A percentile compares a stretch with the other conserved stretches of the same genome.
These are phyloP conservation scores for Xanthorhoe designata DNA, from an alignment of 2,888 invertebrate genomes.

Conservation along the genomic window DNA sequence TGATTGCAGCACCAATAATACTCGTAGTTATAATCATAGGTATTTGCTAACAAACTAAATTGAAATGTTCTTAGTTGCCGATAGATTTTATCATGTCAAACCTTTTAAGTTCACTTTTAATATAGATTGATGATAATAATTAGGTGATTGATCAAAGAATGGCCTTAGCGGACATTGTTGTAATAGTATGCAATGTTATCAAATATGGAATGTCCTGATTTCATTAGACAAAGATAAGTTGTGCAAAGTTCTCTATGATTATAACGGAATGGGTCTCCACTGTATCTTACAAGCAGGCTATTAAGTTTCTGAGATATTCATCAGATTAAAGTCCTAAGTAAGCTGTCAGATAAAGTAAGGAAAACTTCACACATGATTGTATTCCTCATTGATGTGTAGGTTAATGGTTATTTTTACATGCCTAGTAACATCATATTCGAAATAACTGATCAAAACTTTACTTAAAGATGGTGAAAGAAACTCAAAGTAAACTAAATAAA, in stretches of 20 bases:
- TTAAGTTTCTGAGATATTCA: no score
- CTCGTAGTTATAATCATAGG: constrained; percentile 18
- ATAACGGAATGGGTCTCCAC: no score
- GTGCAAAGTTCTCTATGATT: background rate
- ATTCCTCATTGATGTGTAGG: no score
- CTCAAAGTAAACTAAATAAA: no score
- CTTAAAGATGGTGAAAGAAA: no score
- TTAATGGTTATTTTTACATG: no score
- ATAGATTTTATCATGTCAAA: constrained; percentile 60
- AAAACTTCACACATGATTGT: no score
- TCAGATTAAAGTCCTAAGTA: no score
- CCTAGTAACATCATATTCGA: no score
- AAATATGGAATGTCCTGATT: constrained; percentile 17
- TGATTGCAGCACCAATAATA: constrained; percentile 4
- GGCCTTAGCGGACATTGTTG: constrained; percentile 43
- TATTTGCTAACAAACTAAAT: constrained; percentile 24
- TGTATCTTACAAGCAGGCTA: no score
- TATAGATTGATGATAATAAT: constrained; percentile 60
- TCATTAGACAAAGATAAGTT: background rate
- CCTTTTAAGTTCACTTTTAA: constrained; percentile 60
- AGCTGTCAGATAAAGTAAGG: no score
- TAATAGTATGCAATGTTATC: constrained; percentile 19
- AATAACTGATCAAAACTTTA: no score
- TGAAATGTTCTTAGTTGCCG: constrained; percentile 43
- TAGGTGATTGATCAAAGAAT: constrained; percentile 48